phyloP scores from a whole-genome alignment of 2,797 vertebrate species.

The Enteromius argenteus region DNA sequence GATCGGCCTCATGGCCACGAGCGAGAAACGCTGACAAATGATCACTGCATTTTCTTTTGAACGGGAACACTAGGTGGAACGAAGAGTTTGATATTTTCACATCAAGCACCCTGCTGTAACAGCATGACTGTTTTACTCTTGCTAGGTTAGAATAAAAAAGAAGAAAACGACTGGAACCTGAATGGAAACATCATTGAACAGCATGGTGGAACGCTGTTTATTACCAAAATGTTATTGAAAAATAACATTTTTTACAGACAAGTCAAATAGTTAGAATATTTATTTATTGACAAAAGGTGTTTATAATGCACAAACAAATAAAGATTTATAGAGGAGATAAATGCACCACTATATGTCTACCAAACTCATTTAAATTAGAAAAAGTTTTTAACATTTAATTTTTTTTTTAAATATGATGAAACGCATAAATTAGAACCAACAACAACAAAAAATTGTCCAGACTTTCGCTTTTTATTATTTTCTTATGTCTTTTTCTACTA shows the following conservation, averaged over 20 bases:
- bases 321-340: background rate
- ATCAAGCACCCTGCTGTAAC: background rate
- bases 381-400: background rate
- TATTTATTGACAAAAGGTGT: background rate
- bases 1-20: slow-evolving; percentile 16
- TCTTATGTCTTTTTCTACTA: background rate
- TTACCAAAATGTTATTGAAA: background rate
- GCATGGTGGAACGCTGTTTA: background rate
- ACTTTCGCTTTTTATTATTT: background rate
- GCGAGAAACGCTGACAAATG: slow-evolving; percentile 15
- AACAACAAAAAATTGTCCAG: background rate
- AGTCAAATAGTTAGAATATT: background rate
- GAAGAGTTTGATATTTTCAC: slow-evolving; percentile 14
- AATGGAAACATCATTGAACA: background rate
- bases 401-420: background rate
- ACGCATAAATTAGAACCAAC: background rate
- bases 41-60: background rate
- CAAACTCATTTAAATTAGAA: background rate
- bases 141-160: background rate
- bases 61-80: background rate
- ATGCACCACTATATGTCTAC: background rate
- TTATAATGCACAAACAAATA: background rate
- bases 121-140: background rate
- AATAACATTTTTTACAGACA: background rate
- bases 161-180: background rate